phyloP scores from a whole-genome alignment of 53 echinoderm and acorn worm species.

The Paracentrotus lividus region DNA sequence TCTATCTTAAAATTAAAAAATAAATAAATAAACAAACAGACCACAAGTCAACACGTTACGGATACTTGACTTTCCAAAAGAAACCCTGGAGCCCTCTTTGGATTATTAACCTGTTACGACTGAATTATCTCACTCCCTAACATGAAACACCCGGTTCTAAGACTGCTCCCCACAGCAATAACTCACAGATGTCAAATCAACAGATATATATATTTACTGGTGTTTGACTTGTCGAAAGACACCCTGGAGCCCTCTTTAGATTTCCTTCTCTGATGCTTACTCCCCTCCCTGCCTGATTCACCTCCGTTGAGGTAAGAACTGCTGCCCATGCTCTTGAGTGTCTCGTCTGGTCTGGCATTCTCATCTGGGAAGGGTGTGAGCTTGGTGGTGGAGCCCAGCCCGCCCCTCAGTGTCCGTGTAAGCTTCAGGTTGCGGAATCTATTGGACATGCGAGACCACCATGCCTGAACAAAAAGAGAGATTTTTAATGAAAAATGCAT shows the following conservation, averaged over 20 bases:
- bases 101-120: background rate
- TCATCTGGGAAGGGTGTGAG: slow-evolving; percentile 91
- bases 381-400: slow-evolving; percentile 77
- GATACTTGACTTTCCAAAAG: slow-evolving; percentile 21
- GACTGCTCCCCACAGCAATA: background rate
- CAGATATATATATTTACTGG: background rate
- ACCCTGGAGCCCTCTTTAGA: slow-evolving; percentile 57
- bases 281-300: background rate
- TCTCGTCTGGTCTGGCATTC: slow-evolving; percentile 68
- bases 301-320: slow-evolving; percentile 25
- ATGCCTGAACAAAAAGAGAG: slow-evolving; percentile 72
- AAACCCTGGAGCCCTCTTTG: slow-evolving; percentile 46
- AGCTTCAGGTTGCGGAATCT: slow-evolving; percentile 96
- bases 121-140: too few relatives aligned
- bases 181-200: background rate
- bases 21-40: background rate
- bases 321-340: slow-evolving; percentile 68
- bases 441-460: slow-evolving; percentile 99
- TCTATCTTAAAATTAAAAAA: background rate
- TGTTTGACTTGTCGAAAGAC: slow-evolving; percentile 38
- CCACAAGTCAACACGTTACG: background rate
- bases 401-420: slow-evolving; percentile 83
- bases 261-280: slow-evolving; percentile 49
- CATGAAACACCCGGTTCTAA: too few relatives aligned
- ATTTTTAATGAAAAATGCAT: background rate